phyloP scores from a whole-genome alignment of 2,113 vertebrate genomes.

The Fukomys damarensis region DNA sequence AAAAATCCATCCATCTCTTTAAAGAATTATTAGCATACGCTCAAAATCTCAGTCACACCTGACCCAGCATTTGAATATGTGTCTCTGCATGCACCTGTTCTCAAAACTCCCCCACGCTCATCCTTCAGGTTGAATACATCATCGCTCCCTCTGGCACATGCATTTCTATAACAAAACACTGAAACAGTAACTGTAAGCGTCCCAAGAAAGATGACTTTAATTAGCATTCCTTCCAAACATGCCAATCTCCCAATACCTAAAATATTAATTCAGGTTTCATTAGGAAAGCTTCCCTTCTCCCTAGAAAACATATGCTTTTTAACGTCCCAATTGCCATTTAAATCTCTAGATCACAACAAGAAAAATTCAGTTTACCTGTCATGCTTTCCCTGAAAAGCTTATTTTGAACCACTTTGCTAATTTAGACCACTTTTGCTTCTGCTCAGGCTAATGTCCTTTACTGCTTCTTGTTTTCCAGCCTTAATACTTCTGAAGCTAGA shows the following conservation, averaged over 20 bases:
- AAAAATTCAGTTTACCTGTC: constrained; percentile 35
- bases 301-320: constrained; percentile 52
- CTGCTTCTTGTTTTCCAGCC: constrained; percentile 35
- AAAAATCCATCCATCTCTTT: neutral
- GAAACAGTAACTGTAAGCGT: constrained; percentile 36
- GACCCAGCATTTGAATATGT: neutral
- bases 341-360: neutral
- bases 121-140: neutral
- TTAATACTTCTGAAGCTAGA: constrained; percentile 41
- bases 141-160: neutral
- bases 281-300: constrained; percentile 28
- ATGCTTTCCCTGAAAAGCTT: constrained; percentile 26
- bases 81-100: neutral
- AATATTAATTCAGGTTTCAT: constrained; percentile 61
- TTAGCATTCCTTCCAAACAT: constrained; percentile 56
- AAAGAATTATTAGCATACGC: constrained; percentile 27
- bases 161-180: constrained; percentile 45
- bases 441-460: neutral
- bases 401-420: constrained; percentile 28
- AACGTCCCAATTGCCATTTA: constrained; percentile 39
- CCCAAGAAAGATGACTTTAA: constrained; percentile 63
- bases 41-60: constrained; percentile 9
- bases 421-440: constrained; percentile 35
- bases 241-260: constrained; percentile 35
- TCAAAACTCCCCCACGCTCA: constrained; percentile 6